Evolutionary conservation across 2,888 invertebrate genomes (phyloP), one percentile per base, ranked within the genome.

Genomic region (Synergus gifuensis): DNA sequence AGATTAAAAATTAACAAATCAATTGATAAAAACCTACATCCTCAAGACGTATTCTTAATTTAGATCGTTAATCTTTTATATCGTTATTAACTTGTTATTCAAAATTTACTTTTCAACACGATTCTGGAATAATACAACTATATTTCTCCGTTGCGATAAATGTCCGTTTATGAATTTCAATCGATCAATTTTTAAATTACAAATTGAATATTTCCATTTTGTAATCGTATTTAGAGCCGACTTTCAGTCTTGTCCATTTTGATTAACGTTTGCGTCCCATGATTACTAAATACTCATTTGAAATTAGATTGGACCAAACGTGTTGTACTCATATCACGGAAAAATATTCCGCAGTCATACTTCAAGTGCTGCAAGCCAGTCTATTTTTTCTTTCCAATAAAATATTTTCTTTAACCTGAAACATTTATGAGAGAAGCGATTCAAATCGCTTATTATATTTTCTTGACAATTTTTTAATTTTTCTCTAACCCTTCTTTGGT

Each of bases 401-500:
- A 58, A 16, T 14, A n/a, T 58, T n/a, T 8, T 58, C 58, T 16
- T 58, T 18, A 40, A 40, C 5, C 64, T 40, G 64, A 36, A 64
- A 64, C 64, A 64, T 64, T 64, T 40, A 64, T 40, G 42, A 64
- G 40, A 64, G 36, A 36, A 64, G 64, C 42, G 64, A 14, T 40
- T 16, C 36, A n/a, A 64, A 40, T 40, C 16, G 14, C n/a, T 36
- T 36, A 36, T 36, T 36, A 36, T 3, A 36, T 16, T 49, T 44
- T 28, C 14, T 28, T 28, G 46, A 8, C 22, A 11, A 69, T 69
- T 69, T 22, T 49, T 49, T 22, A 86, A 85, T 85, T 82, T 82
- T 84, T 78, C 81, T 79, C 80, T 79, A 67, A 79, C 76, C 78
- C 83, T 83, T 87, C 86, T 87, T 86, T 86, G 86, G 87, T 84